Conservation (phyloP, 2,888 invertebrate species). For the Piscicola geometra region DNA sequence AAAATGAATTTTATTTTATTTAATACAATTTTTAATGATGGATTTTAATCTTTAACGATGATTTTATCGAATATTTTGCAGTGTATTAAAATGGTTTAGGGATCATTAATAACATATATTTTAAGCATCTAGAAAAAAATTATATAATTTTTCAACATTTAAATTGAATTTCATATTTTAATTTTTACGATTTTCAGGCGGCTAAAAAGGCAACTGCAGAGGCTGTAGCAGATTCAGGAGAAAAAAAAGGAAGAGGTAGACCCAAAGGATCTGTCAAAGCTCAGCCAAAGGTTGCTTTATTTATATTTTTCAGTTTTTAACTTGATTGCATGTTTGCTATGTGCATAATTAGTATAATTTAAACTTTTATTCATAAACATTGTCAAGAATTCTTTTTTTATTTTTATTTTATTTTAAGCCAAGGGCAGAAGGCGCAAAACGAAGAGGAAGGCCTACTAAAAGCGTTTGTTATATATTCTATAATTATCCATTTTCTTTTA, state of each 20-base stretch:
- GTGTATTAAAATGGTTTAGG: no score
- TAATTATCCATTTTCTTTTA: neutral
- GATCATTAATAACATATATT: neutral
- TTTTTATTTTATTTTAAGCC: neutral
- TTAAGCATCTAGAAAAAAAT: neutral
- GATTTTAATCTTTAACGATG: no score
- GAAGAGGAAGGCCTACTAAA: slow-evolving; percentile 27
- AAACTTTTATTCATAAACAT: no score
- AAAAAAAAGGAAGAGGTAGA: slow-evolving; percentile 27
- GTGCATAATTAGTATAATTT: no score
- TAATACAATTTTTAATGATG: no score
- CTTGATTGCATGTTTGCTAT: no score
- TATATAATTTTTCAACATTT: neutral
- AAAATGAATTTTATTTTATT: no score
- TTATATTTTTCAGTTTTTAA: neutral
- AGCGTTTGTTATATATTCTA: slow-evolving; percentile 11
- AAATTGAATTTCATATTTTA: neutral
- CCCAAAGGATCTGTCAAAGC: slow-evolving; percentile 30
- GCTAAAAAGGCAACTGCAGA: slow-evolving; percentile 1
- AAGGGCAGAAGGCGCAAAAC: neutral
- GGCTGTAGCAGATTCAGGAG: slow-evolving; percentile 7
- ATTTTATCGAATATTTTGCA: no score
- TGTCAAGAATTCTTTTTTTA: neutral
- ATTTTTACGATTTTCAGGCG: neutral
- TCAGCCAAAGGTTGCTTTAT: neutral